Base-by-base conservation (phyloP, 2,113 vertebrate genomes). In the Coregonus clupeaformis region DNA sequence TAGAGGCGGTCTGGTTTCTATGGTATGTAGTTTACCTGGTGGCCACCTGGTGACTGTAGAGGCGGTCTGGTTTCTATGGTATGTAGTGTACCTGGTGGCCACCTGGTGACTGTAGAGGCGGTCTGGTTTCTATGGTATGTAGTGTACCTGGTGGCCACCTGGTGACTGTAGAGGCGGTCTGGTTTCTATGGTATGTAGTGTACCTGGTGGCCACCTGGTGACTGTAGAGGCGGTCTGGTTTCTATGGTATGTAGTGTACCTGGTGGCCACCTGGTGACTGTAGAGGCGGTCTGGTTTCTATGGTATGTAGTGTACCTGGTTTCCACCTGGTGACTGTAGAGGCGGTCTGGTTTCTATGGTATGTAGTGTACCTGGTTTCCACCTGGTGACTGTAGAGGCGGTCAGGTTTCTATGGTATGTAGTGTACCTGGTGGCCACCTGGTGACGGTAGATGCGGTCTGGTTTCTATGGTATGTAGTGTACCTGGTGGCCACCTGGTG, bases 171-270 rank as follows among this genome's bases (percentile, higher is more conserved):
- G 25, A 96, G 93, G 20, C 94, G 88, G n/a, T 91, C 92, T 27
- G n/a, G n/a, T n/a, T n/a, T n/a, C n/a, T 68, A 25, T 45, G 45
- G 36, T 72, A 24, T 29, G 63, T 16, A 45, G 6, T 1, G 45
- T 76, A 96, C 96, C 95, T 95, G 78, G 96, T 97, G 75, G 96
- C 96, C 72, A 97, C 96, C 81, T 97, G 96, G 84, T 97, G 96
- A 14, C 96, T 97, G 88, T 97, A 97, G 25, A 96, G 93, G 20
- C 94, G 88, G n/a, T 91, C 92, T 27, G n/a, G n/a, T n/a, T n/a
- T n/a, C n/a, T 68, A 25, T 45, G 45, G 36, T 72, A 24, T 29
- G 63, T 16, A 45, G 6, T 1, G 45, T 76, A 96, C 96, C 95
- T 95, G 78, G 96, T 97, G 75, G 96, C 96, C 72, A 97, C 96